These are phyloP conservation scores for Meteorus cinctellus DNA, from an alignment of 2,888 invertebrate genomes.

Conservation along the genomic window DNA sequence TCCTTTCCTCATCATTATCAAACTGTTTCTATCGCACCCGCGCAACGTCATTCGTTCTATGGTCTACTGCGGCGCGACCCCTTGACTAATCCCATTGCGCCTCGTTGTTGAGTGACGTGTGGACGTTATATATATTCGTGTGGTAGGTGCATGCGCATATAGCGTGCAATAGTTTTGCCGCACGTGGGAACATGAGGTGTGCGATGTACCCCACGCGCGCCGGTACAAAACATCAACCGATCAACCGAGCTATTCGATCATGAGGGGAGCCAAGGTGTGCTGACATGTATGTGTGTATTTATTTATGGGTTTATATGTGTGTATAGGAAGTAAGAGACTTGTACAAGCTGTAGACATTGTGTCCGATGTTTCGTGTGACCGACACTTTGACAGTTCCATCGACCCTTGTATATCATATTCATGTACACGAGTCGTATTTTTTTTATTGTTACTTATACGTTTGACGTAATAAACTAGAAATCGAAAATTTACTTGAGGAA, in stretches of 20 bases:
- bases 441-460: too few relatives aligned
- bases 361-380: constrained; percentile 13
- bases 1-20: neutral
- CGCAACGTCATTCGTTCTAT: neutral
- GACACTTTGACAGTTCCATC: constrained; percentile 17
- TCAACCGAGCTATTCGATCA: constrained; percentile 35
- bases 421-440: neutral
- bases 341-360: constrained; percentile 19
- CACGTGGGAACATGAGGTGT: constrained; percentile 70
- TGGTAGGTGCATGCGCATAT: constrained; percentile 63
- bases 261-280: constrained; percentile 28
- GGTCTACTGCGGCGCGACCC: constrained; percentile 52
- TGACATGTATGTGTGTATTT: neutral
- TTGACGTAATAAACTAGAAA: too few relatives aligned
- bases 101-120: constrained; percentile 62
- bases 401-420: neutral
- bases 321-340: neutral
- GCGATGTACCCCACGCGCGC: constrained; percentile 53
- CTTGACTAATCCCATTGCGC: constrained; percentile 68
- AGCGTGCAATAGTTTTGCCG: constrained; percentile 59
- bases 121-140: constrained; percentile 50
- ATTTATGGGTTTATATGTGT: neutral
- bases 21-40: constrained; percentile 16
- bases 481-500: too few relatives aligned
- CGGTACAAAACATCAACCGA: constrained; percentile 60